Conservation (phyloP, 2,797 vertebrate species). For the Poecilia gillii region DNA sequence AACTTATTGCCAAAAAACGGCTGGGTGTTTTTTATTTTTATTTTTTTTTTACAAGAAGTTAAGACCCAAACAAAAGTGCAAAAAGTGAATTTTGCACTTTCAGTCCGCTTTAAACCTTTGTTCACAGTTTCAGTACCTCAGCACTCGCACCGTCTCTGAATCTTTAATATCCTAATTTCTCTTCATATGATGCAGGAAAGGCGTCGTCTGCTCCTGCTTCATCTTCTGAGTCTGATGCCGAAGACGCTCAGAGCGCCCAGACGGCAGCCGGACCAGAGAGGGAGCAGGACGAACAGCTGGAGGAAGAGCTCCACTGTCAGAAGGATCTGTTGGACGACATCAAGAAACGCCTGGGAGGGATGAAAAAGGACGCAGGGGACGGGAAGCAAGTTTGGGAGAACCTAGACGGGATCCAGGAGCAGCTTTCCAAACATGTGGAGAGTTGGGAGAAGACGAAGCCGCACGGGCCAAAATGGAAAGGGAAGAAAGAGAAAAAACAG, state of each 20-base stretch:
- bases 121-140: too few relatives aligned
- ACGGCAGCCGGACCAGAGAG: slow-evolving; percentile 50
- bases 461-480: slow-evolving; percentile 66
- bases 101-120: too few relatives aligned
- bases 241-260: slow-evolving; percentile 30
- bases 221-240: slow-evolving; percentile 34
- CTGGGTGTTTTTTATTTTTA: too few relatives aligned
- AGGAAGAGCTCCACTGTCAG: slow-evolving; percentile 75
- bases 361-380: slow-evolving; percentile 66
- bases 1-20: too few relatives aligned
- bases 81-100: too few relatives aligned
- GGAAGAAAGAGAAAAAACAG: slow-evolving; percentile 55
- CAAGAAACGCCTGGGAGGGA: slow-evolving; percentile 73
- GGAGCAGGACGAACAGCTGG: slow-evolving; percentile 44
- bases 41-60: too few relatives aligned
- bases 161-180: slow-evolving; percentile 43
- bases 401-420: slow-evolving; percentile 77
- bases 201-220: slow-evolving; percentile 29
- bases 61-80: too few relatives aligned
- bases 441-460: slow-evolving; percentile 72
- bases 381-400: slow-evolving; percentile 69
- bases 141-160: neutral
- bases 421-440: slow-evolving; percentile 76
- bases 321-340: slow-evolving; percentile 77
- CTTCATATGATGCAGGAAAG: slow-evolving; percentile 53